Conservation (phyloP, 2,113 vertebrate genomes). For the Diphyllodes magnificus region DNA sequence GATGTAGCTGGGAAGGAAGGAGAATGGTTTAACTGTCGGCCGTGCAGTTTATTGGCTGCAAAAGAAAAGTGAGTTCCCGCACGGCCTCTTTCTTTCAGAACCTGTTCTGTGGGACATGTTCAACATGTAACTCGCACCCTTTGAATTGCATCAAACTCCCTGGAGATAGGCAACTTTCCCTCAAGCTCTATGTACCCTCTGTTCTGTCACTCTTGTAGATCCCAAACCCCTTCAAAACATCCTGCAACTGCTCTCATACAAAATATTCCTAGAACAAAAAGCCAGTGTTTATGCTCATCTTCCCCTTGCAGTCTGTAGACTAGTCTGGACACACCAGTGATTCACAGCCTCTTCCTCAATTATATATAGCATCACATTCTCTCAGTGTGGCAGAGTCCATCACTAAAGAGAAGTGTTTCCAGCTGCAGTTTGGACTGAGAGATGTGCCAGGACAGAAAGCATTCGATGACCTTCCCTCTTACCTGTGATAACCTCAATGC, state of each 20-base stretch:
- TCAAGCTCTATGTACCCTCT: neutral
- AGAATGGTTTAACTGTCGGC: accelerated
- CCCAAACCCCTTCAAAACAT: neutral
- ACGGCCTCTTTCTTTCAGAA: neutral
- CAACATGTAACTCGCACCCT: neutral
- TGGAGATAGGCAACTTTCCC: neutral
- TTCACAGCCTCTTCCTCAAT: accelerated
- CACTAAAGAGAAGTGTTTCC: neutral
- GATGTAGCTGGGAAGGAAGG: accelerated
- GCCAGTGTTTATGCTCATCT: neutral
- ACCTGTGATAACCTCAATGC: neutral
- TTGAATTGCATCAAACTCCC: neutral
- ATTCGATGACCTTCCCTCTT: neutral
- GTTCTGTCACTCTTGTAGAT: neutral
- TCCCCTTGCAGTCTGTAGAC: neutral
- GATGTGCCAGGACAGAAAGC: neutral
- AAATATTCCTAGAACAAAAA: neutral
- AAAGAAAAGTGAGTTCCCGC: neutral
- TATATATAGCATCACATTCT: neutral
- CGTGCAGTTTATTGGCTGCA: neutral
- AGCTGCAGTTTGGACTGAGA: neutral
- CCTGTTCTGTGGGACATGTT: neutral
- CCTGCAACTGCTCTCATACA: neutral
- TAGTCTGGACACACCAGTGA: neutral
- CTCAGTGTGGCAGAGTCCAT: neutral